Base-by-base conservation (phyloP, 1,140 invertebrate species). In the Tachypleus tridentatus region DNA sequence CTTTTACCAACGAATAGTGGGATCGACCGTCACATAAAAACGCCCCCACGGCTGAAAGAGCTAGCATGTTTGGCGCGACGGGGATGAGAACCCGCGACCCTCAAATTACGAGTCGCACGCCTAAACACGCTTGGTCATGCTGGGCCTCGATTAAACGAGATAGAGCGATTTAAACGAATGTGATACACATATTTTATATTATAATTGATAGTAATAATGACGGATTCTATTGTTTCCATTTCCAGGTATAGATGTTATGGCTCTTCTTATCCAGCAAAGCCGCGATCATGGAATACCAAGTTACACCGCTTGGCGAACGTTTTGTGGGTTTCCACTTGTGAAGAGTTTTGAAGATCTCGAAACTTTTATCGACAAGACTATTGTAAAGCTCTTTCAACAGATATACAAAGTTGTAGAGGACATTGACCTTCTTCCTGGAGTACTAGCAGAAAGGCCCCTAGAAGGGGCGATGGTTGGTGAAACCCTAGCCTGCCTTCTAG, bases 221-320 rank as follows among this genome's bases (percentile, higher is more conserved):
- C 29, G 29, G 29, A 29, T 29, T 29, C 29, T 1, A 29, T 29
- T 29, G 2, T 29, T 29, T 29, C 29, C 29, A 29, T 29, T 29
- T 29, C 29, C 29, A 29, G 29, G 29, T 29, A 29, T 1, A 29
- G 29, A 29, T 29, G 29, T 29, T 29, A 89, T 87, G 0, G 84
- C 91, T 0, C 83, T 93, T 59, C 88, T 91, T 65, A 89, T 94
- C 65, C 89, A 92, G 77, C 81, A 92, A 64, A 91, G 93, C 5
- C 79, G 93, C 63, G 93, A 97, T 77, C 89, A 93, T 71, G 93
- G 91, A 0, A 73, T 97, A 47, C 84, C 88, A 1, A 76, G 83
- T 9, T 97, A 96, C 73, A 86, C 86, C 64, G 81, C 83, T 64
- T 95, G 90, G 80, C 77, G 91, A 62, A 76, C 82, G 57, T 81